Conservation (phyloP, 2,113 vertebrate genomes). For the Alaudala cheleensis region DNA sequence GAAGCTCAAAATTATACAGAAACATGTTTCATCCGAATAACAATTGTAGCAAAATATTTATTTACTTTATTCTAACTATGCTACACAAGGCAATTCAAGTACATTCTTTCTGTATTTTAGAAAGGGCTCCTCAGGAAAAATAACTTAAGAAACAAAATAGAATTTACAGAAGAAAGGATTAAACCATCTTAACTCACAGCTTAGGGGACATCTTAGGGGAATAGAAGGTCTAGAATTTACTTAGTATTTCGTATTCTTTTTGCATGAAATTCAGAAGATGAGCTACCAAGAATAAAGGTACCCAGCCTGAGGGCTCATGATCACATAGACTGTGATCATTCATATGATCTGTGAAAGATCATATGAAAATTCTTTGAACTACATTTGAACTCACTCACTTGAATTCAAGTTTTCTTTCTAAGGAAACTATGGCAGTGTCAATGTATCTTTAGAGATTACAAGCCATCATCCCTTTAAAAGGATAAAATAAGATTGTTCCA, state of each 20-base stretch:
- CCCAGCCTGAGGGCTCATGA: neutral
- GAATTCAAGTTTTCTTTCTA: neutral
- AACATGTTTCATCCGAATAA: neutral
- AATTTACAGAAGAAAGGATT: neutral
- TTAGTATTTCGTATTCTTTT: neutral
- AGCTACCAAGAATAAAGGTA: neutral
- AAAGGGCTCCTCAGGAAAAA: neutral
- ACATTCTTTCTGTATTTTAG: neutral
- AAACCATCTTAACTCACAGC: neutral
- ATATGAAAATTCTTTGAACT: neutral
- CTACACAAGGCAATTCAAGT: neutral
- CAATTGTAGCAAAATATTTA: neutral
- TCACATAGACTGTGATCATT: neutral
- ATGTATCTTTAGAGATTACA: neutral
- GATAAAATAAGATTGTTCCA: neutral
- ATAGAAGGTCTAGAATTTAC: neutral
- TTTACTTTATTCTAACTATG: neutral
- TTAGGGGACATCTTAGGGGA: neutral
- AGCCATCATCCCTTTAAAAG: neutral
- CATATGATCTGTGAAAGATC: neutral
- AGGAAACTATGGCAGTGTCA: neutral
- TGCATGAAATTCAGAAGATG: neutral
- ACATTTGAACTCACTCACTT: neutral
- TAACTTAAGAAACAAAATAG: neutral
- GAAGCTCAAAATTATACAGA: neutral